These are phyloP conservation scores for Helicorthomorpha holstii DNA, from an alignment of 1,140 invertebrate genomes.

Conservation along the genomic window DNA sequence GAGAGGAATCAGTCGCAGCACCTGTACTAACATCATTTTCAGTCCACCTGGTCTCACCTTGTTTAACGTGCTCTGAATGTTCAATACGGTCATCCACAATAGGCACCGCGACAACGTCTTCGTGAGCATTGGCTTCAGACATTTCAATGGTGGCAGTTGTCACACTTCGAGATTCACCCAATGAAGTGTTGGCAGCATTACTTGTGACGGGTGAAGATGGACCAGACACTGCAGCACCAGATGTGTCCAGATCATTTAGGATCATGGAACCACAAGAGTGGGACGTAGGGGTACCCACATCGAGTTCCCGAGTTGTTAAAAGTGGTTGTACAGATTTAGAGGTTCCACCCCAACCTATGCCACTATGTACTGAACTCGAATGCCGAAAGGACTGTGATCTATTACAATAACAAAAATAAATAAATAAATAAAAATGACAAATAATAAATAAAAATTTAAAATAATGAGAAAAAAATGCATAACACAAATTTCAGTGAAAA, in stretches of 20 bases:
- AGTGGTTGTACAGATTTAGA: slow-evolving; percentile 20
- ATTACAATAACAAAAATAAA: background rate
- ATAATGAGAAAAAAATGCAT: too few species aligned
- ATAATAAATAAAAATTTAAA: too few species aligned
- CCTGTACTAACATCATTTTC: background rate
- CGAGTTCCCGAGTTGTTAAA: slow-evolving; percentile 18
- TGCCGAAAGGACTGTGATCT: slow-evolving; percentile 18
- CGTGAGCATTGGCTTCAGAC: too few species aligned
- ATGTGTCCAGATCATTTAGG: slow-evolving; percentile 3
- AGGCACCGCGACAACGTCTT: background rate
- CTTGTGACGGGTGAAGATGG: background rate
- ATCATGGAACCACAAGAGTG: slow-evolving; percentile 16
- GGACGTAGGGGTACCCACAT: slow-evolving; percentile 9
- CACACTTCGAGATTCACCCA: too few species aligned
- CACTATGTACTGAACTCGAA: slow-evolving; percentile 14
- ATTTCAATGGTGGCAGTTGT: too few species aligned
- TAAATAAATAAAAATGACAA: background rate
- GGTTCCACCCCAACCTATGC: slow-evolving; percentile 15
- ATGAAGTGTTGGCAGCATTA: too few species aligned
- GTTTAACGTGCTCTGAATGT: background rate
- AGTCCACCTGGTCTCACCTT: background rate
- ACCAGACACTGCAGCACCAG: background rate
- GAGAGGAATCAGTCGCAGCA: background rate
- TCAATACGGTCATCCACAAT: background rate
- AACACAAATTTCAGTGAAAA: too few species aligned